Conservation (phyloP, 1,140 invertebrate genomes). For the Probaryconus sp. region DNA sequence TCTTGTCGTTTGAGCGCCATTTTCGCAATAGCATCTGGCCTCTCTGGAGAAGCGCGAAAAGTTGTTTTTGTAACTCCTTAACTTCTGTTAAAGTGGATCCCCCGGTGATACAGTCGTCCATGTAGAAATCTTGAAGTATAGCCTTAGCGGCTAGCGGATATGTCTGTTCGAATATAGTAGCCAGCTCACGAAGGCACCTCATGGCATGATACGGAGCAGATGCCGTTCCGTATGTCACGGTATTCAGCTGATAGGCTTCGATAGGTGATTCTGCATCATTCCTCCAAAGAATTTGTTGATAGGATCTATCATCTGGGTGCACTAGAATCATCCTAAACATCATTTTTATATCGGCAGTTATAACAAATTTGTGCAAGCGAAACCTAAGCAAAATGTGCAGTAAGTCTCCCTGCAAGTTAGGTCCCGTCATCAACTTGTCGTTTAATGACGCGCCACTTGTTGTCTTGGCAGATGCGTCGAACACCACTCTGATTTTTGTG, state of each 20-base stretch:
- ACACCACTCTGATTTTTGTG: constrained; percentile 36
- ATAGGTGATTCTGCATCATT: neutral
- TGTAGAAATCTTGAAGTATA: constrained; percentile 58
- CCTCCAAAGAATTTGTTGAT: constrained; percentile 20
- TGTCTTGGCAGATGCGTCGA: constrained; percentile 25
- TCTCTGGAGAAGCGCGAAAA: constrained; percentile 22
- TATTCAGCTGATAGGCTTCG: constrained; percentile 52
- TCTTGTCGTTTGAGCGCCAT: constrained; percentile 65
- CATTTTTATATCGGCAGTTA: constrained; percentile 10
- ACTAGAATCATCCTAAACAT: constrained; percentile 18
- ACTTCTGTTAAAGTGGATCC: constrained; percentile 37
- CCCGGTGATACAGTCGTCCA: constrained; percentile 75
- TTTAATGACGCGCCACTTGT: constrained; percentile 26
- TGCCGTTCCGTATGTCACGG: constrained; percentile 62
- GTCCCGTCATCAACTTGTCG: constrained; percentile 26
- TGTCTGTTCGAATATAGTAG: constrained; percentile 49
- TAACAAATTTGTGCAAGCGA: constrained; percentile 2
- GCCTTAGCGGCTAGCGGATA: constrained; percentile 60
- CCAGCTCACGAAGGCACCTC: constrained; percentile 64
- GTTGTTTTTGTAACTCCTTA: constrained; percentile 62
- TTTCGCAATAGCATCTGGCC: constrained; percentile 68
- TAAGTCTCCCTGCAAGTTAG: constrained; percentile 19
- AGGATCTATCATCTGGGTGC: constrained; percentile 13
- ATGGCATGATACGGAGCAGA: constrained; percentile 62
- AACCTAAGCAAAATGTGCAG: constrained; percentile 25